Base-by-base conservation (phyloP, 2,797 vertebrate genomes). In the Limnodromus scolopaceus region DNA sequence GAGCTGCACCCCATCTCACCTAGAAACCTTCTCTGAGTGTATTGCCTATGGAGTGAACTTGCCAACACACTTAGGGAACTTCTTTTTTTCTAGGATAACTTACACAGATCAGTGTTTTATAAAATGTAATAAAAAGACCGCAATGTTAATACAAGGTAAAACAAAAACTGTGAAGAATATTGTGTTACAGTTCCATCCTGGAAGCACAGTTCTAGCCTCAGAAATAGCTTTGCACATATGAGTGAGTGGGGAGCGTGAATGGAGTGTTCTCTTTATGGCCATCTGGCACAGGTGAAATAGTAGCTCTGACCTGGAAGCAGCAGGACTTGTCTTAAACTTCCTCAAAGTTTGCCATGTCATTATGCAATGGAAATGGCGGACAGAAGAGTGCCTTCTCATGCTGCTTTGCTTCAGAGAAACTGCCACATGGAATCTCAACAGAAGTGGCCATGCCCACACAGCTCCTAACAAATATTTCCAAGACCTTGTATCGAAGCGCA, bases 361-460 rank as follows among this genome's bases (percentile, higher is more conserved):
- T 32, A 45, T 0, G 0, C 32, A 19, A 4, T 28, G 17, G 71
- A 41, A 61, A 34, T 1, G 9, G 14, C 30, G 28, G 41, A 41
- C 0, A 49, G 17, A 39, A 61, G 32, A 81, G 34, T 1, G 8
- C 51, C 23, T 82, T 27, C 41, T 91, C 23, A 10, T 2, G 0
- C 11, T 61, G 71, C 54, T 28, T 45, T 36, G 32, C 39, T 66
- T 43, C 70, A 54, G 36, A 46, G 43, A 54, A 70, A 36, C 22
- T 20, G 14, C 22, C 70, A 54, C 10, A 8, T 7, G 14, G 61
- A 54, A 22, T 38, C 30, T 66, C 72, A 70, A 14, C 39, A 46
- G 20, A 84, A 71, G 24, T 8, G 22, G 25, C 55, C 38, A 10
- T 5, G 34, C 45, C 69, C 30, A 45, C 6, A 4, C 34, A 55